Percentiles rank a stretch among this genome's conserved stretches.
phyloP scores from a whole-genome alignment of 2,797 vertebrate species.

The Champsocephalus gunnari region DNA sequence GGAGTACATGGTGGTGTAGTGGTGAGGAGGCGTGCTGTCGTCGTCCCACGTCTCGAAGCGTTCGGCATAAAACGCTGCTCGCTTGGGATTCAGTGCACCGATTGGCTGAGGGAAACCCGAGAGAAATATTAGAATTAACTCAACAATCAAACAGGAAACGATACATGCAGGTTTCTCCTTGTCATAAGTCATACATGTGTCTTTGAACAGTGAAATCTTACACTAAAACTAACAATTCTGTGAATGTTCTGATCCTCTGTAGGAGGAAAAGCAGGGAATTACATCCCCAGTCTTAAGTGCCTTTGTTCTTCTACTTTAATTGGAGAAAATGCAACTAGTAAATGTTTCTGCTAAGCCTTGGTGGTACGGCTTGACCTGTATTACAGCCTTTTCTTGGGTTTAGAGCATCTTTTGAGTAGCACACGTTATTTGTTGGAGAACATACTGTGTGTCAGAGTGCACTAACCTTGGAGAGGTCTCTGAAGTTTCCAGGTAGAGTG shows the following conservation, averaged over 20 bases:
- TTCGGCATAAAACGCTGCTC: constrained; percentile 97
- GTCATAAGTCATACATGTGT: background rate
- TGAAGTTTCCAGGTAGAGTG: constrained; percentile 97
- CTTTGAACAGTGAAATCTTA: background rate
- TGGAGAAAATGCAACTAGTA: background rate
- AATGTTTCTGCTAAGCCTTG: background rate
- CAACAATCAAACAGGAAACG: background rate
- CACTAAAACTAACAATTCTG: background rate
- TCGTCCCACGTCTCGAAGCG: constrained; percentile 97
- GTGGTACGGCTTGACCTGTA: background rate
- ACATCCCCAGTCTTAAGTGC: background rate
- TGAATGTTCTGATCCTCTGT: background rate
- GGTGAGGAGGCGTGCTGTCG: constrained; percentile 91
- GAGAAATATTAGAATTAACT: background rate
- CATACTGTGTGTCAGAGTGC: constrained; percentile 65
- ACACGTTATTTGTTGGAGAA: background rate
- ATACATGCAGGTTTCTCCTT: background rate
- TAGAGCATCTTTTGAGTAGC: background rate
- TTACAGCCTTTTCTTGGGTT: background rate
- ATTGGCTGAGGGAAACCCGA: constrained; percentile 87
- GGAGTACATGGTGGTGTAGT: constrained; percentile 96
- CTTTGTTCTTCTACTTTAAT: background rate
- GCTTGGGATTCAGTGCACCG: constrained; percentile 98
- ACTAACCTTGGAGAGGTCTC: constrained; percentile 97
- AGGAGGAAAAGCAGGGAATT: background rate